A percentile compares a stretch with the other conserved stretches of the same genome.
Evolutionary conservation across 2,797 vertebrate species (phyloP).

Genomic region (Myripristis jacobus): DNA sequence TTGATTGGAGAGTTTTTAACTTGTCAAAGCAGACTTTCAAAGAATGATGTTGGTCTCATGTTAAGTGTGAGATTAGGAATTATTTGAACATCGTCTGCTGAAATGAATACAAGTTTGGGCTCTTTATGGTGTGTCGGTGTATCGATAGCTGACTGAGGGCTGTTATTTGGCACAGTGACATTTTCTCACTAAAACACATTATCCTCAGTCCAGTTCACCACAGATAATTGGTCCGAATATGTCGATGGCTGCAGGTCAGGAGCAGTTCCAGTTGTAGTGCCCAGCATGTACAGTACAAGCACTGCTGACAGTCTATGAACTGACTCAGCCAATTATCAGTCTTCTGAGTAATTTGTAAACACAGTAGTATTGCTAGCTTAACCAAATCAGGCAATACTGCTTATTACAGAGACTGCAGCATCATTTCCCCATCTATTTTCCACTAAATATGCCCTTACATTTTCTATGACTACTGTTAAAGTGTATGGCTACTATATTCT

Average conservation of each 20-base stretch:
- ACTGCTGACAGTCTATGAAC: neutral
- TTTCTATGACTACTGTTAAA: neutral
- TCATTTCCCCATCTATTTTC: neutral
- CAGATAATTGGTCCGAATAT: neutral
- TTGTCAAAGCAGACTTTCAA: constrained; percentile 34
- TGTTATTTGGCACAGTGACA: neutral
- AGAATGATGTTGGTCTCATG: neutral
- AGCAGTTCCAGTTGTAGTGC: neutral
- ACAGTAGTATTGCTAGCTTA: no score
- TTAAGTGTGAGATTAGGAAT: constrained; percentile 15
- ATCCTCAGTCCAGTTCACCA: neutral
- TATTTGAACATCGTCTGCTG: neutral
- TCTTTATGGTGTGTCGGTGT: neutral
- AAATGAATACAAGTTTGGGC: no score
- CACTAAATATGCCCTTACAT: neutral
- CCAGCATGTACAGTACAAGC: no score
- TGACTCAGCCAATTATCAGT: neutral
- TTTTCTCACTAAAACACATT: neutral
- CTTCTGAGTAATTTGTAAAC: no score
- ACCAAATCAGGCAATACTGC: no score
- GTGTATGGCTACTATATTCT: no score
- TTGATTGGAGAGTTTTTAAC: constrained; percentile 14
- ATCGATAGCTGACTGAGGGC: neutral
- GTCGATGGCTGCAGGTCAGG: neutral
- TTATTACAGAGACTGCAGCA: neutral